Evolutionary conservation across 2,888 invertebrate species (phyloP), one percentile per base, ranked within the genome.

Genomic region (Chouioia cunea): DNA sequence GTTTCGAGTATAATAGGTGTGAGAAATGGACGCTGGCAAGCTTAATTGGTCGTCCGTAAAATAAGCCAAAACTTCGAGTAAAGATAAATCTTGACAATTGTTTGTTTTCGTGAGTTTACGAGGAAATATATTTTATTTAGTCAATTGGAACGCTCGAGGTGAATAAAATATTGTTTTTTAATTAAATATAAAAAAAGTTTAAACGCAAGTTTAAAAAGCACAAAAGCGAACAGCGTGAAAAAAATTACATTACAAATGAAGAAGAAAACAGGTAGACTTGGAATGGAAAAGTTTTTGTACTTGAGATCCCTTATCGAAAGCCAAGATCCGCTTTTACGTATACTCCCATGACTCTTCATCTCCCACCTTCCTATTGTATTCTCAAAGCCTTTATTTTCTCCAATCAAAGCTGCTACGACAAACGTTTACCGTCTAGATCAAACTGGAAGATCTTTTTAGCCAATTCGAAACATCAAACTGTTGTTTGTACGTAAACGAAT

Each of bases 251-350:
- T n/a, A n/a, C n/a, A n/a, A n/a, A n/a, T n/a, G n/a, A n/a, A n/a
- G n/a, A n/a, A n/a, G n/a, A n/a, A n/a, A 56, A 65, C 23, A 14
- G 27, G 20, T 22, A 20, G 56, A 2, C 16, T 14, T n/a, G n/a
- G 16, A 16, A 22, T 10, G 1, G 16, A n/a, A 16, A 36, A 36
- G 43, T 10, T 43, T 16, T 57, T 22, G 57, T 59, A 53, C 57
- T 59, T 66, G 52, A 66, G 59, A 66, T 59, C n/a, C n/a, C 46
- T 66, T 66, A 53, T 66, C 66, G 66, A n/a, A 14, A 46, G 23
- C 47, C 46, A 27, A 27, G 27, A 27, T 27, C 27, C 27, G 27
- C 27, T 27, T 27, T 6, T 27, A 27, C 27, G 2, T 27, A 2
- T 27, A 27, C 27, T 27, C 27, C 27, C 27, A 27, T n/a, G 27